A percentile compares a stretch with the other conserved stretches of the same genome.
phyloP scores from a whole-genome alignment of 2,888 invertebrate species.

The Trissoscelio sp. region DNA sequence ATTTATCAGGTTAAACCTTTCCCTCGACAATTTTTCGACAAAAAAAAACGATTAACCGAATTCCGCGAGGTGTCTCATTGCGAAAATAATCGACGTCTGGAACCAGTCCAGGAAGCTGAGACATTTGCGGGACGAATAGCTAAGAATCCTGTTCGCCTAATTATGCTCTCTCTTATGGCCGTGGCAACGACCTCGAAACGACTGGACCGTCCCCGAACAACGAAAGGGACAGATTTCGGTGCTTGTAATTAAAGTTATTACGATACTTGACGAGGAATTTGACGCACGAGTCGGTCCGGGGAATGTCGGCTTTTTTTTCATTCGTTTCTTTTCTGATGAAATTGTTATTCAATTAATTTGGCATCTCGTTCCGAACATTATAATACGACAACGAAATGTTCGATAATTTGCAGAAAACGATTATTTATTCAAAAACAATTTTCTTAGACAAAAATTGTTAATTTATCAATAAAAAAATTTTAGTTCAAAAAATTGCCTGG shows the following conservation, averaged over 20 bases:
- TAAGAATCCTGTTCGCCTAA: slow-evolving; percentile 72
- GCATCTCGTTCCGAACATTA: too few species aligned
- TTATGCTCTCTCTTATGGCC: slow-evolving; percentile 67
- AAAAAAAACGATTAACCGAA: slow-evolving; percentile 17
- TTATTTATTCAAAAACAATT: too few species aligned
- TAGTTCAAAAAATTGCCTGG: too few species aligned
- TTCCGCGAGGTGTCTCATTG: slow-evolving; percentile 43
- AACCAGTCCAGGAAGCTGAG: slow-evolving; percentile 64
- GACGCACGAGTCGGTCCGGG: too few species aligned
- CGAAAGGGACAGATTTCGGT: slow-evolving; percentile 31
- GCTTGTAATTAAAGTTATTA: slow-evolving; percentile 32
- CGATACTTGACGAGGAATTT: not conserved
- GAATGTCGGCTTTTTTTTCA: too few species aligned
- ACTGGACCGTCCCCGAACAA: slow-evolving; percentile 24
- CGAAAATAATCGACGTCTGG: slow-evolving; percentile 47
- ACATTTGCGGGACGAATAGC: slow-evolving; percentile 69
- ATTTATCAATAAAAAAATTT: too few species aligned
- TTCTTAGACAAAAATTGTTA: too few species aligned
- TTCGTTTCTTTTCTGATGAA: too few species aligned
- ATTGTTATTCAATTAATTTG: too few species aligned
- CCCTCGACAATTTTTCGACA: not conserved
- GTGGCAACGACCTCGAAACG: slow-evolving; percentile 71
- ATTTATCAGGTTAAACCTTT: too few species aligned
- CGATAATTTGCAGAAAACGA: too few species aligned
- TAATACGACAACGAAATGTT: too few species aligned